These are phyloP conservation scores for Chrysocyon brachyurus DNA, from an alignment of 2,797 vertebrate genomes.

Conservation along the genomic window DNA sequence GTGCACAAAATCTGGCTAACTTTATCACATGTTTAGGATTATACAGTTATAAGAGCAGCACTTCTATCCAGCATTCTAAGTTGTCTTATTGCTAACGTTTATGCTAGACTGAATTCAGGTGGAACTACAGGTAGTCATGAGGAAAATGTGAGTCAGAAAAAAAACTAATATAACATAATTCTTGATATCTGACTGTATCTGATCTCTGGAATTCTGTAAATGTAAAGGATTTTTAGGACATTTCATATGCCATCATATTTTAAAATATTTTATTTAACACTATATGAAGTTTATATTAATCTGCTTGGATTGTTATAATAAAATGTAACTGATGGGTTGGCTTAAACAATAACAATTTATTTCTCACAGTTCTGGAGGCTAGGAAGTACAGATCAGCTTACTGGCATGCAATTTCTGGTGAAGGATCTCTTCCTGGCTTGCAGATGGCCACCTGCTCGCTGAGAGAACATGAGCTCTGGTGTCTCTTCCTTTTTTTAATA, in stretches of 20 bases:
- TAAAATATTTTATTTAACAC: constrained; percentile 42
- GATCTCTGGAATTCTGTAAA: not conserved
- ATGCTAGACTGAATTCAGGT: constrained; percentile 54
- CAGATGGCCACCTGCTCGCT: not conserved
- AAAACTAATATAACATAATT: not conserved
- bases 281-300: constrained; percentile 3
- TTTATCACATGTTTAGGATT: not conserved
- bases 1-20: constrained; percentile 9
- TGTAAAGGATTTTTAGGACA: constrained; percentile 40
- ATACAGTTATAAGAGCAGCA: not conserved
- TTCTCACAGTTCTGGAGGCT: constrained; percentile 48
- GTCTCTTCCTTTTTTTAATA: not conserved
- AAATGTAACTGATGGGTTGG: not conserved
- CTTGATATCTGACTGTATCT: not conserved
- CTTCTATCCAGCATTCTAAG: constrained; percentile 35
- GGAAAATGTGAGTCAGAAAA: not conserved
- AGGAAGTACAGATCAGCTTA: not conserved
- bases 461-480: not conserved
- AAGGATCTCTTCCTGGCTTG: not conserved
- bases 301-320: not conserved
- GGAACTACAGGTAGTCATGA: not conserved
- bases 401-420: not conserved
- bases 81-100: constrained; percentile 32
- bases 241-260: constrained; percentile 31
- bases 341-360: not conserved